Conservation (phyloP, 2,797 vertebrate species). For the Tinamus major region DNA sequence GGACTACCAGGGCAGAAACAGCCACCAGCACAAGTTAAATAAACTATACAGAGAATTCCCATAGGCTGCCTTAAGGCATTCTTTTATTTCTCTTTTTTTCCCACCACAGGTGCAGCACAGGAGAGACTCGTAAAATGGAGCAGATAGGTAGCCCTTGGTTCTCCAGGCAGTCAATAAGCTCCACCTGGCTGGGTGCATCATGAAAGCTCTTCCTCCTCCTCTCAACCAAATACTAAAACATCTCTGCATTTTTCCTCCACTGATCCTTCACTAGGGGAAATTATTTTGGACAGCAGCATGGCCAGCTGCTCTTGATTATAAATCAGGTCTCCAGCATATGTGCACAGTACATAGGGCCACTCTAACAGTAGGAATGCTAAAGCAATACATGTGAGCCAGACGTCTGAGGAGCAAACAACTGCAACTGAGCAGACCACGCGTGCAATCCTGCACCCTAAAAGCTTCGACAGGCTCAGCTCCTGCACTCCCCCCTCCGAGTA, state of each 20-base stretch:
- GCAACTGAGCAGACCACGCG: rapidly evolving
- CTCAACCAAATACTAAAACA: constrained; percentile 34
- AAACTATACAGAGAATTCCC: background rate
- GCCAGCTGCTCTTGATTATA: constrained; percentile 74
- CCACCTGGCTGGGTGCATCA: rapidly evolving
- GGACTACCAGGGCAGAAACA: background rate
- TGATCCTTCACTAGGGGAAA: constrained; percentile 57
- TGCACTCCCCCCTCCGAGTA: background rate
- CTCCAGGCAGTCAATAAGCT: constrained; percentile 25
- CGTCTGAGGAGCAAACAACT: background rate
- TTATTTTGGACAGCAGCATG: constrained; percentile 63
- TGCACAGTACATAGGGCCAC: constrained; percentile 31
- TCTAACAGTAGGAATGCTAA: background rate
- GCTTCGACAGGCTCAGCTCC: background rate
- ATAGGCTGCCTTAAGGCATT: constrained; percentile 14
- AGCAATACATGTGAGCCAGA: background rate
- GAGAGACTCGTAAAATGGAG: constrained; percentile 20
- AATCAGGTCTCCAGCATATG: constrained; percentile 66
- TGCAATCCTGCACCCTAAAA: background rate
- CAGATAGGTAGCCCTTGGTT: background rate
- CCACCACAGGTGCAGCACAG: background rate
- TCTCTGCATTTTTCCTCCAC: constrained; percentile 17
- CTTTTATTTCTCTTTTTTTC: background rate
- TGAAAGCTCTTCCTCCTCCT: background rate
- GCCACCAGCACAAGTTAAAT: background rate